phyloP scores from a whole-genome alignment of 2,113 vertebrate species.

The Onychostruthus taczanowskii region DNA sequence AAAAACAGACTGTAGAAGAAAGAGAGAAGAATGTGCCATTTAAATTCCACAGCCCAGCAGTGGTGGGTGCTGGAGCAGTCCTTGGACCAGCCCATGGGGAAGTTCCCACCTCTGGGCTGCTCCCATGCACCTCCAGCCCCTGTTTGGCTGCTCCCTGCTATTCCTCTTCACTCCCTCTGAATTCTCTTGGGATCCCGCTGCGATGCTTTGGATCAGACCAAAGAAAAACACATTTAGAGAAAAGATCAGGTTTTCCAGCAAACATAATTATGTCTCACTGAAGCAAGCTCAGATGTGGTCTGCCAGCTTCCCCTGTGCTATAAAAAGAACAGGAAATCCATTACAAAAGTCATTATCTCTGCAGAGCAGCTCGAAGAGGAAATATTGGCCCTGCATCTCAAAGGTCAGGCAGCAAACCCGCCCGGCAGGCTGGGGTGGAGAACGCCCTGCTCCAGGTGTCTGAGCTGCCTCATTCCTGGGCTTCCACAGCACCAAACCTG shows the following conservation, averaged over 20 bases:
- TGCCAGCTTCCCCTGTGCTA: not conserved
- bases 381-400: not conserved
- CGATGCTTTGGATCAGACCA: not conserved
- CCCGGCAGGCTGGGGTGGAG: not conserved
- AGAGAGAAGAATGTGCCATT: not conserved
- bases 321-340: conserved; percentile 52
- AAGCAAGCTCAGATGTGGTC: not conserved
- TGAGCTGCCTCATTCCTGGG: not conserved
- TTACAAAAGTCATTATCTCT: conserved; percentile 2
- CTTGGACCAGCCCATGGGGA: not conserved
- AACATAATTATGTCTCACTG: not conserved
- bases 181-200: not conserved
- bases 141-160: not conserved
- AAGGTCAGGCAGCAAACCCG: not conserved
- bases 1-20: not conserved
- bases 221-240: not conserved
- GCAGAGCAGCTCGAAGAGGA: not conserved
- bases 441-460: not conserved
- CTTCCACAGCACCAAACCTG: not conserved
- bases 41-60: not conserved
- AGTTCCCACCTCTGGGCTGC: not conserved
- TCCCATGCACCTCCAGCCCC: not conserved
- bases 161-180: not conserved
- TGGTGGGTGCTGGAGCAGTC: not conserved
- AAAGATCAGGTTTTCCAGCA: not conserved